These are phyloP conservation scores for Turritopsis rubra DNA, from an alignment of 30 jellyfish, hydroid and myxozoan genomes.

Conservation along the genomic window DNA sequence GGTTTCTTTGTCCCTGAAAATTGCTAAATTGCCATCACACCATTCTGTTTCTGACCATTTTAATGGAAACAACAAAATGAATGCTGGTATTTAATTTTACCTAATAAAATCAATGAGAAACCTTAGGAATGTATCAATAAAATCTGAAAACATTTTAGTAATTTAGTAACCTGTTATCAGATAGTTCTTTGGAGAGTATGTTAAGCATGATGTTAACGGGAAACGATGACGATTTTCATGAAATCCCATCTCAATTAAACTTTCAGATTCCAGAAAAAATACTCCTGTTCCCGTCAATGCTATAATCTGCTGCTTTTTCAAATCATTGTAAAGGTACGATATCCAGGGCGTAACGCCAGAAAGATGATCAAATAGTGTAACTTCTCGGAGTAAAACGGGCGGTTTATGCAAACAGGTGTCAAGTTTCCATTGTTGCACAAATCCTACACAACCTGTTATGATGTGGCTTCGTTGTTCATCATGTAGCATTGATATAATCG, in stretches of 20 bases:
- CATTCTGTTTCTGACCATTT: no score
- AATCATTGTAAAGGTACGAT: conserved; percentile 29
- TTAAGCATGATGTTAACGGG: conserved; percentile 47
- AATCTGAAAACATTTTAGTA: no score
- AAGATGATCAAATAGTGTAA: conserved; percentile 13
- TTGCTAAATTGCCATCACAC: no score
- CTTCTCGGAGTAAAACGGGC: conserved; percentile 40
- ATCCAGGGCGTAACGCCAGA: conserved; percentile 64
- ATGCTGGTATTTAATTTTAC: no score
- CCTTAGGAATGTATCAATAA: no score
- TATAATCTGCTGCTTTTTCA: conserved; percentile 33
- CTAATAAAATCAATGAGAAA: no score
- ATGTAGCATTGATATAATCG: conserved; percentile 53
- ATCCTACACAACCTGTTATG: conserved; percentile 59
- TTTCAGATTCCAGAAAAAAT: conserved; percentile 36
- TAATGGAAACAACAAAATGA: no score
- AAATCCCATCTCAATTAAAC: conserved; percentile 19
- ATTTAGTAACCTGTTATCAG: conserved; percentile 65
- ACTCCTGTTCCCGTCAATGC: conserved; percentile 65
- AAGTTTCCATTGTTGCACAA: conserved; percentile 57
- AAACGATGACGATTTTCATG: conserved; percentile 69
- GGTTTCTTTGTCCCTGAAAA: no score
- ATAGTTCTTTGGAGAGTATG: conserved; percentile 44
- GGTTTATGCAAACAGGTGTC: conserved; percentile 45
- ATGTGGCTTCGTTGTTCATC: conserved; percentile 39